Base-by-base conservation (phyloP, 2,888 invertebrate genomes). In the Leptura quadrifasciata region DNA sequence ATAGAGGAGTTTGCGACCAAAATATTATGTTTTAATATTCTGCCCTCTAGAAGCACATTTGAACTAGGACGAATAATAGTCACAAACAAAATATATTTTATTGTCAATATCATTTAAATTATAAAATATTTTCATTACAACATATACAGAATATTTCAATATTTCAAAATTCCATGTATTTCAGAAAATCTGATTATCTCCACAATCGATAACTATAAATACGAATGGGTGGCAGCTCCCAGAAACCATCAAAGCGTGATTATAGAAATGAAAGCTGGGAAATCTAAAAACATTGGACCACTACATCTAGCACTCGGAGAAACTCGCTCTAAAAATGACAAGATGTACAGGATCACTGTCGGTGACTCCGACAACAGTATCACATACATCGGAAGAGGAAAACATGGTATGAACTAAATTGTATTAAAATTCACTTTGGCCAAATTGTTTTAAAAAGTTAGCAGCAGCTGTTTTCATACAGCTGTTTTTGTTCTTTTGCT, bases 151-250 rank as follows among this genome's bases (percentile, higher is more conserved):
- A 6, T 31, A 31, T 8, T 6, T 24, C 24, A 24, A 5, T 24
- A 24, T 2, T 24, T 24, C 24, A 5, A 31, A 31, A 31, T 6
- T 31, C 20, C 35, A 58, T 24, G 35, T 57, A 35, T 90, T 90
- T 0, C 89, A 93, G 93, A 93, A 87, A 93, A 93, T 83, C 88
- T 93, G 65, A 91, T 93, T 4, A 91, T 93, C 15, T 93, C 93
- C 0, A 91, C 93, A 0, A 89, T 91, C 8, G 91, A 92, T 4
- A 92, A 92, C 9, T 93, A 92, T 90, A 91, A 91, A 64, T 93
- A 92, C 89, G 93, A 93, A 80, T 93, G 93, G 92, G 91, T 93
- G 55, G 89, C 92, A 0, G 93, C 93, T 0, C 93, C 93, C 0
- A 88, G 93, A 60, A 93, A 93, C 84, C 88, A 92, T 77, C 92